Evolutionary conservation across 2,888 invertebrate genomes (phyloP).

Genomic region (Heliconius charithonia): DNA sequence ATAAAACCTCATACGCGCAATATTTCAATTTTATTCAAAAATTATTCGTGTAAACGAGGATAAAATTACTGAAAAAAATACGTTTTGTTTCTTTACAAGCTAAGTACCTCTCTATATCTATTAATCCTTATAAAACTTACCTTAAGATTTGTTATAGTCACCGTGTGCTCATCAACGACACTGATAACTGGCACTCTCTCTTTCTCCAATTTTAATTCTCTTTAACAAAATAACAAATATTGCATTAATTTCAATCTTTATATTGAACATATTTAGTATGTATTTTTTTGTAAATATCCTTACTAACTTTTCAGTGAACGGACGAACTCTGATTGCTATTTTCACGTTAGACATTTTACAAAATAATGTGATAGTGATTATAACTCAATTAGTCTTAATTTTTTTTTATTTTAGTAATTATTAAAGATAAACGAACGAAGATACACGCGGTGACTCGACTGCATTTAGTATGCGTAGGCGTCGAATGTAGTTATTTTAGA

Average conservation of each 20-base stretch:
- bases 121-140: slow-evolving; percentile 62
- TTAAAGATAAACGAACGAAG: neutral
- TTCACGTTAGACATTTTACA: slow-evolving; percentile 85
- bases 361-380: neutral
- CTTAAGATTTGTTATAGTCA: slow-evolving; percentile 85
- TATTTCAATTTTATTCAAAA: neutral
- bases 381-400: neutral
- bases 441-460: neutral
- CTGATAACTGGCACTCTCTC: slow-evolving; percentile 71
- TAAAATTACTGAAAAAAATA: neutral
- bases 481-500: slow-evolving; percentile 25
- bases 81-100: neutral
- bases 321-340: slow-evolving; percentile 86
- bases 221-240: slow-evolving; percentile 52
- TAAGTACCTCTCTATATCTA: neutral
- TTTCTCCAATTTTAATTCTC: slow-evolving; percentile 70
- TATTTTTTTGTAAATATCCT: neutral
- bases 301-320: slow-evolving; percentile 85
- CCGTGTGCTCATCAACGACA: slow-evolving; percentile 75
- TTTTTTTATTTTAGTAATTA: neutral
- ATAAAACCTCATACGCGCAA: neutral
- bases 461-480: neutral
- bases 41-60: neutral
- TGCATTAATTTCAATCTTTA: neutral
- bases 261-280: neutral